Conservation (phyloP, 2,888 invertebrate genomes). For the Drosophila putrida region DNA sequence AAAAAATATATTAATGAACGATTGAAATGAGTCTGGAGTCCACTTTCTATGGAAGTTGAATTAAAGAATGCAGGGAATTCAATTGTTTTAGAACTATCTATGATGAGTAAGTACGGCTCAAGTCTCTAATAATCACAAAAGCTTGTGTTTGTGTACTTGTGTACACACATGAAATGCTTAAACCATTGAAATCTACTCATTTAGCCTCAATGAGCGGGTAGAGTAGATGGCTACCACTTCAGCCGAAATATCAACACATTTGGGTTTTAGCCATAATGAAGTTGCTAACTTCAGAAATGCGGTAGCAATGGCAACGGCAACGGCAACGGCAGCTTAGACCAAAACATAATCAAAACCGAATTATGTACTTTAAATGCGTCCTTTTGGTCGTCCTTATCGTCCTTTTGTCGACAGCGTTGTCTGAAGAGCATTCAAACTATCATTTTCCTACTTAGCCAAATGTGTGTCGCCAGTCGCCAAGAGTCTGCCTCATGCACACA, state of each 20-base stretch:
- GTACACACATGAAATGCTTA: slow-evolving; percentile 43
- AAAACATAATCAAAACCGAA: slow-evolving; percentile 82
- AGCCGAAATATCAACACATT: slow-evolving; percentile 80
- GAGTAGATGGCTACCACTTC: slow-evolving; percentile 46
- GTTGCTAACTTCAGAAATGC: slow-evolving; percentile 75
- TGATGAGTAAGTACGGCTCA: slow-evolving; percentile 57
- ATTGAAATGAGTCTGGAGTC: too few species aligned
- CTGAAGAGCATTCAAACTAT: slow-evolving; percentile 76
- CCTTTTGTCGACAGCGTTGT: slow-evolving; percentile 55
- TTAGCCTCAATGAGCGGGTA: slow-evolving; percentile 37
- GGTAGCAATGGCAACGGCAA: slow-evolving; percentile 38
- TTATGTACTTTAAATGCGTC: slow-evolving; percentile 82
- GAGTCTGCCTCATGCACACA: slow-evolving; percentile 53
- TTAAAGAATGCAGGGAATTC: background rate
- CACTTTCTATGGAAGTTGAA: background rate
- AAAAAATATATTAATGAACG: too few species aligned
- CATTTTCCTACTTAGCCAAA: slow-evolving; percentile 79
- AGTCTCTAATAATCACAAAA: slow-evolving; percentile 74
- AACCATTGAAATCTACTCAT: slow-evolving; percentile 62
- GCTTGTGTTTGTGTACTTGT: slow-evolving; percentile 56
- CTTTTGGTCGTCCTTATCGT: slow-evolving; percentile 63
- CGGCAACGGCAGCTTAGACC: slow-evolving; percentile 36
- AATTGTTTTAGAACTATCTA: slow-evolving; percentile 43
- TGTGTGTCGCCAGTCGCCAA: slow-evolving; percentile 80
- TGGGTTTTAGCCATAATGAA: slow-evolving; percentile 81